Base-by-base conservation (phyloP, 2,888 invertebrate genomes). In the Macrosoma leucophasiata region DNA sequence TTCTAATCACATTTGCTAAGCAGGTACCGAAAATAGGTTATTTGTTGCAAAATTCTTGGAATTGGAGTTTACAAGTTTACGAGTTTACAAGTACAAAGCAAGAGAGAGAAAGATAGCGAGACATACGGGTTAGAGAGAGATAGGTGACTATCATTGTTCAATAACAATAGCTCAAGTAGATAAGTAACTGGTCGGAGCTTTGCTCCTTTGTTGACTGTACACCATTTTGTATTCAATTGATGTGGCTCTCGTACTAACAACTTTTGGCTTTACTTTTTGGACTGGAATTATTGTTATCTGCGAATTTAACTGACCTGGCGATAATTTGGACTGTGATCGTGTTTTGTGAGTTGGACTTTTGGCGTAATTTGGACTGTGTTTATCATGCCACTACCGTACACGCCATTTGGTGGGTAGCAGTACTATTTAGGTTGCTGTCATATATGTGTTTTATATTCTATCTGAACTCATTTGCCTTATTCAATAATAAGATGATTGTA, bases 381-480 rank as follows among this genome's bases (percentile, higher is more conserved):
- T 21, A 33, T 27, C 21, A 39, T 39, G 33, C 34, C 39, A 11
- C 39, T 33, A 29, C 39, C 26, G 22, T 33, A 33, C 13, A 33
- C 33, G 13, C 26, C 33, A 17, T n/a, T n/a, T n/a, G n/a, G n/a
- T n/a, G n/a, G n/a, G n/a, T n/a, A n/a, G n/a, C n/a, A n/a, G n/a
- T n/a, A n/a, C n/a, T n/a, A n/a, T n/a, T n/a, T n/a, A n/a, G n/a
- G n/a, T n/a, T n/a, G n/a, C n/a, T n/a, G n/a, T n/a, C n/a, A n/a
- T n/a, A n/a, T n/a, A n/a, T n/a, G n/a, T n/a, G n/a, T n/a, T n/a
- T n/a, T n/a, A n/a, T n/a, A n/a, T n/a, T n/a, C n/a, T n/a, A n/a
- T n/a, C n/a, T n/a, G n/a, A n/a, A n/a, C n/a, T n/a, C n/a, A n/a
- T n/a, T n/a, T n/a, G n/a, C n/a, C n/a, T n/a, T n/a, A n/a, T n/a